Base-by-base conservation (phyloP, 2,797 vertebrate species). In the Furcifer pardalis region DNA sequence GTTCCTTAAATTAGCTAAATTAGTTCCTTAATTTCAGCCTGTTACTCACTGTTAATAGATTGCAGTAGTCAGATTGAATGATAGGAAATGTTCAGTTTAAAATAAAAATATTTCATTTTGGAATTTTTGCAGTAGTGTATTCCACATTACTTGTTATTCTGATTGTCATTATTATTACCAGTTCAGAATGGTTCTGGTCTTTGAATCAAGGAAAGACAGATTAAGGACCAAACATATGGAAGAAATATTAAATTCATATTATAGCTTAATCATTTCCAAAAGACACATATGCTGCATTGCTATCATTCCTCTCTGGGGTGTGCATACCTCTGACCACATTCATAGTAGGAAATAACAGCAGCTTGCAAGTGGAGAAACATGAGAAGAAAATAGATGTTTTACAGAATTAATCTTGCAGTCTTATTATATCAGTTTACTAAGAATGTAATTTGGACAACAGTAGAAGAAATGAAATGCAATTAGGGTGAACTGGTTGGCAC, bases 181-280 rank as follows among this genome's bases (percentile, higher is more conserved):
- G 91, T 75, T 73, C 91, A 83, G 49, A 49, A 83, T 81, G 82
- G 63, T 82, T 42, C 32, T 88, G 87, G 84, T 86, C 87, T 91
- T 88, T 86, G 77, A 87, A 89, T 87, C n/a, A 91, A 91, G 84
- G 79, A 92, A 92, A 91, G 79, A 81, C 87, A 79, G 87, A 94
- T 87, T 87, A 90, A 89, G 89, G 92, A 90, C 77, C 88, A 84
- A 91, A 90, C 87, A 93, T 91, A 66, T 66, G 80, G 40, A 63
- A 87, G 73, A 92, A 93, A 93, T 80, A 94, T 91, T 92, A 90
- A 88, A 90, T 92, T 93, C 90, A 82, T 84, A 91, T 92, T 90
- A 85, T 76, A 89, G 87, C 80, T 89, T 89, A 86, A 89, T 90
- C 42, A 46, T 77, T 84, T 90, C 85, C 85, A 86, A 87, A 72